Percentiles rank a stretch among this genome's conserved stretches.
Conservation (phyloP, 2,888 invertebrate species). For the Ophioninae sp. region DNA sequence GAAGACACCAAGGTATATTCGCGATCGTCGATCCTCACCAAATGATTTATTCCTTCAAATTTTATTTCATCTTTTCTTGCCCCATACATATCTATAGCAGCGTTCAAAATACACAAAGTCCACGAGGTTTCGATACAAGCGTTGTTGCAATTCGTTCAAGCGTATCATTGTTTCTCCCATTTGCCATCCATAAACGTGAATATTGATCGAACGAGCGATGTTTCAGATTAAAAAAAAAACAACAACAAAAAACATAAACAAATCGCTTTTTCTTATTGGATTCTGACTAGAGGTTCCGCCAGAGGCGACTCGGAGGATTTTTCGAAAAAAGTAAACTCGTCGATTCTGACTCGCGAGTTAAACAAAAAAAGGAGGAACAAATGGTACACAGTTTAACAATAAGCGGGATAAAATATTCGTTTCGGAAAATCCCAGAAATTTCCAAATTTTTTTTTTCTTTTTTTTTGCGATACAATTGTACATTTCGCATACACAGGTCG, state of each 20-base stretch:
- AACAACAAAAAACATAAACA: conserved; percentile 47
- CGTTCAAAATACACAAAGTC: conserved; percentile 54
- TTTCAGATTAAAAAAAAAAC: conserved; percentile 52
- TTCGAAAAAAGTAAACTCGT: conserved; percentile 48
- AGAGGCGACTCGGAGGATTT: background rate
- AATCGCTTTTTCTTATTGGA: conserved; percentile 25
- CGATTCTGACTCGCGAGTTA: conserved; percentile 41
- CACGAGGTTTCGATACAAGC: conserved; percentile 53
- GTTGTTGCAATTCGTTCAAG: conserved; percentile 53
- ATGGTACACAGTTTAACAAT: conserved; percentile 27
- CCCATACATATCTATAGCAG: conserved; percentile 46
- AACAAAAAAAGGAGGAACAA: conserved; percentile 35
- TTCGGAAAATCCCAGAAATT: conserved; percentile 45
- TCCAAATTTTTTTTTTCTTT: conserved; percentile 24
- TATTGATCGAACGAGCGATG: background rate
- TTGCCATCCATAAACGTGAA: conserved; percentile 8
- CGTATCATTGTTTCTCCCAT: conserved; percentile 45
- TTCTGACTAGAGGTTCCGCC: conserved; percentile 56
- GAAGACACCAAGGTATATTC: conserved; percentile 37
- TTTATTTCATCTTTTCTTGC: conserved; percentile 17
- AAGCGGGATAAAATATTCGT: conserved; percentile 51
- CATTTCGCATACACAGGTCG: conserved; percentile 37
- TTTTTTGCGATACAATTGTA: conserved; percentile 23
- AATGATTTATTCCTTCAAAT: conserved; percentile 28
- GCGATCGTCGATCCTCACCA: conserved; percentile 19